Conservation (phyloP, 2,888 invertebrate species). For the Argyresthia goedartella region DNA sequence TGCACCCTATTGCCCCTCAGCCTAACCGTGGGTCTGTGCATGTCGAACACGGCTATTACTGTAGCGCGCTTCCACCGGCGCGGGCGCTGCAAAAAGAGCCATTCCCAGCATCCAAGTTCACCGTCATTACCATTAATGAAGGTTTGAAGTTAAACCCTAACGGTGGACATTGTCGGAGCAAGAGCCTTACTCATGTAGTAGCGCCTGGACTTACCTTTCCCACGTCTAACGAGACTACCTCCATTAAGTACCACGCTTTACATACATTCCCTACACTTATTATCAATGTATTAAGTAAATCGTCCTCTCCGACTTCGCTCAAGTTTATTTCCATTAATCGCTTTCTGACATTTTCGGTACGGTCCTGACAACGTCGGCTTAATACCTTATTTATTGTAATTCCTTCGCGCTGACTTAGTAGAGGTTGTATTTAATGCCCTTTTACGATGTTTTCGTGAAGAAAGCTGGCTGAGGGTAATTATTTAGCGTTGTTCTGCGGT, state of each 20-base stretch:
- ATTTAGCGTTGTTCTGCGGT: slow-evolving; percentile 66
- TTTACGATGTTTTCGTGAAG: slow-evolving; percentile 62
- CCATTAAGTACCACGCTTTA: slow-evolving; percentile 61
- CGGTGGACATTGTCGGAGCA: slow-evolving; percentile 54
- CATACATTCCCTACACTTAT: slow-evolving; percentile 60
- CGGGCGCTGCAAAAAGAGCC: slow-evolving; percentile 43
- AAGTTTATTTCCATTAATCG: slow-evolving; percentile 64
- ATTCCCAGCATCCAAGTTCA: slow-evolving; percentile 49
- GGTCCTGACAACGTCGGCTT: slow-evolving; percentile 43
- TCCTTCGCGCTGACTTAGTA: slow-evolving; percentile 47
- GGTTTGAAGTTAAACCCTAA: slow-evolving; percentile 52
- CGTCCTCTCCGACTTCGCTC: slow-evolving; percentile 46
- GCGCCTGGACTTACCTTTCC: slow-evolving; percentile 38
- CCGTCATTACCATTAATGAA: slow-evolving; percentile 59
- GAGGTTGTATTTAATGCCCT: slow-evolving; percentile 47
- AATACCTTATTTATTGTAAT: slow-evolving; percentile 63
- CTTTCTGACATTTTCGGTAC: slow-evolving; percentile 52
- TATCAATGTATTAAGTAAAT: slow-evolving; percentile 66
- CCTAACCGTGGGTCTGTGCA: slow-evolving; percentile 14
- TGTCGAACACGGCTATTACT: slow-evolving; percentile 44
- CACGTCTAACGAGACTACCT: slow-evolving; percentile 66
- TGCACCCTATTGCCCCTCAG: background rate
- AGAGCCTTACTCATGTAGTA: slow-evolving; percentile 50
- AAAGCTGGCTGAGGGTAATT: slow-evolving; percentile 57
- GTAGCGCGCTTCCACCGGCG: slow-evolving; percentile 27